Evolutionary conservation across 2,797 vertebrate species (phyloP).

Genomic region (Mus caroli): DNA sequence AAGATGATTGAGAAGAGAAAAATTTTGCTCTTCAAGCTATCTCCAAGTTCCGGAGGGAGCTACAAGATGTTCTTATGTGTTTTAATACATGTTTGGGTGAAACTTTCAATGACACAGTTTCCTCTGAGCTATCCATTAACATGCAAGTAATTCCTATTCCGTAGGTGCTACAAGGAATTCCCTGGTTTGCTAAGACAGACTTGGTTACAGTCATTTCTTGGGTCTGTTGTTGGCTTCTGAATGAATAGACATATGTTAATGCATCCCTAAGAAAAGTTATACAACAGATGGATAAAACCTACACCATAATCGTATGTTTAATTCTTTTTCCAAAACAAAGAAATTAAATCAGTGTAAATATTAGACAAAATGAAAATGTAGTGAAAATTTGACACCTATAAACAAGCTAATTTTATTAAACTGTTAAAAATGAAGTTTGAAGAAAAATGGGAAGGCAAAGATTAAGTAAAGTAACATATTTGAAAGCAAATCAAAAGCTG

Average conservation of each 20-base stretch:
- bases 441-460: neutral
- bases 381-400: neutral
- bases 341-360: neutral
- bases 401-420: neutral
- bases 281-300: neutral
- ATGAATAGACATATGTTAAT: neutral
- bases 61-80: neutral
- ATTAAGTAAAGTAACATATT: neutral
- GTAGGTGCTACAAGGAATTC: neutral
- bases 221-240: neutral
- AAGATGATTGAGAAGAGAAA: neutral
- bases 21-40: neutral
- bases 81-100: neutral
- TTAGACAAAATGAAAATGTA: neutral
- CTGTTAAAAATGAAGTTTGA: neutral
- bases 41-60: neutral
- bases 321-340: neutral
- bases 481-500: neutral
- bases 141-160: neutral
- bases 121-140: neutral
- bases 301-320: neutral
- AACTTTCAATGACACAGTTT: neutral
- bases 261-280: neutral
- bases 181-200: neutral
- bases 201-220: neutral